Percentiles rank a stretch among this genome's conserved stretches.
phyloP scores from a whole-genome alignment of 2,797 vertebrate species.

The Kryptolebias ocellatus region DNA sequence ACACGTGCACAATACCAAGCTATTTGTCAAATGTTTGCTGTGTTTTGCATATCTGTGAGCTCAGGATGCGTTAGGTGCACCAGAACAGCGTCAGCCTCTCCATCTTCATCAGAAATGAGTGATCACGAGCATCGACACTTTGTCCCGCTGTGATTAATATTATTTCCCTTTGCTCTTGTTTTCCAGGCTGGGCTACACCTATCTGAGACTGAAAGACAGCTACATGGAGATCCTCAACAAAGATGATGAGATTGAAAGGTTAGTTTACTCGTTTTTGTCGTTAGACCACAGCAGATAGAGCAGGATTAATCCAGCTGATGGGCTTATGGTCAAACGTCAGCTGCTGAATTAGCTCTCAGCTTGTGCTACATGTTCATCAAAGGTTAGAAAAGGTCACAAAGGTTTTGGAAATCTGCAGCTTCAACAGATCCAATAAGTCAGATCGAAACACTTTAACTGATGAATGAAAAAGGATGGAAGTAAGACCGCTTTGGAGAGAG shows the following conservation, averaged over 20 bases:
- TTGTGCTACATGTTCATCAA: conserved; percentile 36
- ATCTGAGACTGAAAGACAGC: conserved; percentile 92
- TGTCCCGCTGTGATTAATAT: conserved; percentile 2
- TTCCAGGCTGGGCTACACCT: conserved; percentile 93
- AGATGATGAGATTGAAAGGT: conserved; percentile 93
- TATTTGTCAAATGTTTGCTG: conserved; percentile 15
- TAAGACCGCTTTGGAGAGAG: conserved; percentile 26
- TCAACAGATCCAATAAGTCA: conserved; percentile 23
- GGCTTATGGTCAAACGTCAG: conserved; percentile 21
- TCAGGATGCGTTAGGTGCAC: conserved; percentile 25
- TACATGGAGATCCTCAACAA: conserved; percentile 96
- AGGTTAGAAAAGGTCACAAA: not conserved
- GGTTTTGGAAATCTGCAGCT: conserved; percentile 19
- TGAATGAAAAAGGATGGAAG: conserved; percentile 21
- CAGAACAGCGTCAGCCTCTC: conserved; percentile 21
- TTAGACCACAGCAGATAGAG: conserved; percentile 30
- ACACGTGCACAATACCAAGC: not conserved
- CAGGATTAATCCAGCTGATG: conserved; percentile 22
- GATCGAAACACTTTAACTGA: conserved; percentile 35
- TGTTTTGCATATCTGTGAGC: not conserved
- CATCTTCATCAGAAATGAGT: not conserved
- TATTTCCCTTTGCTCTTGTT: conserved; percentile 19
- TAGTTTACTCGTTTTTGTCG: conserved; percentile 49
- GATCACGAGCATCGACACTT: conserved; percentile 1
- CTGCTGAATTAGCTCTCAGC: conserved; percentile 22